Percentiles rank a stretch among this genome's conserved stretches.
Evolutionary conservation across 2,797 vertebrate genomes (phyloP).

Genomic region (Orientallactaga sibirica): DNA sequence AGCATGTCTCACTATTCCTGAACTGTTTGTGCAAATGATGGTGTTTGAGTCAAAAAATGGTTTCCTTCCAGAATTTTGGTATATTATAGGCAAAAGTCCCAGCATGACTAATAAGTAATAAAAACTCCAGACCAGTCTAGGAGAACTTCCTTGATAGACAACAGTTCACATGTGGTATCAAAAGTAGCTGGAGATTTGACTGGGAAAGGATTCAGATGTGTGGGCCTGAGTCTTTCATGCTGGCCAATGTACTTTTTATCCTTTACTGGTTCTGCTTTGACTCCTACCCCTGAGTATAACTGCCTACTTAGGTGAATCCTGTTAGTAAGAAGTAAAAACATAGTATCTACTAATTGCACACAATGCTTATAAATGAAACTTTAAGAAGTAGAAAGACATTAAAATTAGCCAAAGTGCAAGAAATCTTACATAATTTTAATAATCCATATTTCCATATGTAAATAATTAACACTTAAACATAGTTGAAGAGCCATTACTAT

Average conservation of each 20-base stretch:
- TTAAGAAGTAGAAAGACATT: neutral
- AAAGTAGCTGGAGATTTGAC: neutral
- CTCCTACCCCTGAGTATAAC: neutral
- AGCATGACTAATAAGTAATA: neutral
- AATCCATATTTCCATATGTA: neutral
- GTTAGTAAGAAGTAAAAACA: conserved; percentile 21
- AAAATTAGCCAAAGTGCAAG: neutral
- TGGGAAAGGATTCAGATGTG: neutral
- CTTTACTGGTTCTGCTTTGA: conserved; percentile 18
- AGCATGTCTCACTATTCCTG: neutral
- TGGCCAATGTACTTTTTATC: neutral
- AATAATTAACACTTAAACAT: neutral
- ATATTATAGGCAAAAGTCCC: neutral
- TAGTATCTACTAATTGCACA: neutral
- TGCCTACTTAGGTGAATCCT: neutral
- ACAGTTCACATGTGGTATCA: neutral
- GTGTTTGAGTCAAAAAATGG: neutral
- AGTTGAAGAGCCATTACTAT: neutral
- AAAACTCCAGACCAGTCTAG: neutral
- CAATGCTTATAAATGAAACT: neutral
- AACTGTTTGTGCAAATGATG: neutral
- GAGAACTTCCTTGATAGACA: neutral
- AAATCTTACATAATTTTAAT: neutral
- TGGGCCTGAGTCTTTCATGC: neutral
- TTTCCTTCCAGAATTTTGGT: conserved; percentile 32